A percentile compares a stretch with the other conserved stretches of the same genome.
Evolutionary conservation across 2,113 vertebrate genomes (phyloP).

Genomic region (Chamaetylas fuelleborni): DNA sequence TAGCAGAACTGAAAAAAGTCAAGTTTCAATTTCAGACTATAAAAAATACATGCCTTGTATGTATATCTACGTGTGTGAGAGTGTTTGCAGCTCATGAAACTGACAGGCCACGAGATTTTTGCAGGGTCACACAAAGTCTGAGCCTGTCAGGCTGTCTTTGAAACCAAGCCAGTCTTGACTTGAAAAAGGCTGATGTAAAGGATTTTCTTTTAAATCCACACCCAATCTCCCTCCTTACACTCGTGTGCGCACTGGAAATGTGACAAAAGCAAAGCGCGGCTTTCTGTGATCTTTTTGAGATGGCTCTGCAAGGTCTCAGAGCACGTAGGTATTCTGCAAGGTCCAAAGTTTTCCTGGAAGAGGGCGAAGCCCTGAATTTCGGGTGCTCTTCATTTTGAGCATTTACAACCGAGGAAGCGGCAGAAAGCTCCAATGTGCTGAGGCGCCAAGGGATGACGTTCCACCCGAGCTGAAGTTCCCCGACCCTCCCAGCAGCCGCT

Average conservation of each 20-base stretch:
- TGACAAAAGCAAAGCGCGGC: fast-evolving
- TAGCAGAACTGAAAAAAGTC: not conserved
- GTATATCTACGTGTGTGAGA: no score
- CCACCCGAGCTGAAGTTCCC: not conserved
- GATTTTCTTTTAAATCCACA: not conserved
- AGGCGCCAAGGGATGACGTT: not conserved
- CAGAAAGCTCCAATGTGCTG: not conserved
- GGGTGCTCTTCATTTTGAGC: not conserved
- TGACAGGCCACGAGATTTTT: not conserved
- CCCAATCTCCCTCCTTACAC: not conserved
- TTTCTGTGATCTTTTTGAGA: not conserved
- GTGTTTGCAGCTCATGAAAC: not conserved
- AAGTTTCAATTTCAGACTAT: not conserved
- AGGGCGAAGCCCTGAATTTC: not conserved
- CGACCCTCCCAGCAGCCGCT: not conserved
- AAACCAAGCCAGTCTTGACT: not conserved
- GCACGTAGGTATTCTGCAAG: fast-evolving
- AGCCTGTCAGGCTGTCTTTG: not conserved
- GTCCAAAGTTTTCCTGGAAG: not conserved
- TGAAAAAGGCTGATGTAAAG: not conserved
- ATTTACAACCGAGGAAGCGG: not conserved
- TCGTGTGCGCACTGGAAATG: fast-evolving
- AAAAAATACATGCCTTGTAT: not conserved
- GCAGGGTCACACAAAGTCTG: not conserved
- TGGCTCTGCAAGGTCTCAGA: not conserved